Evolutionary conservation across 64 coral and sea anemone genomes (phyloP), one percentile per base, ranked within the genome.

Genomic region (Actinia equina): DNA sequence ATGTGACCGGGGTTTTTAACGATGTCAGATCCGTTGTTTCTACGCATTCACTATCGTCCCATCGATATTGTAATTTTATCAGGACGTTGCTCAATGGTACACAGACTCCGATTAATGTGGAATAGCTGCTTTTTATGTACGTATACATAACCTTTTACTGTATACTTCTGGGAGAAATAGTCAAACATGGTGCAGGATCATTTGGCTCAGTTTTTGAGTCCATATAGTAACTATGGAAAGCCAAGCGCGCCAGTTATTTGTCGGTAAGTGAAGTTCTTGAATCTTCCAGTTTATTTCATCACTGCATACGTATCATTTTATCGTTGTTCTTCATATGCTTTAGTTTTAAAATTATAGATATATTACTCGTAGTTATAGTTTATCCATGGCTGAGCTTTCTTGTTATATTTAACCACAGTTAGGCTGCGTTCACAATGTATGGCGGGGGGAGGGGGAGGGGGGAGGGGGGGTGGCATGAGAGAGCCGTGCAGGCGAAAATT

Each of bases 11-110:
- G n/a, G 69, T 37, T 71, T 11, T 71, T 27, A 65, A 71, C 69
- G 69, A 71, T 41, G 69, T 71, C 69, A 71, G 69, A 71, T 71
- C 69, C 69, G 69, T 71, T 71, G 69, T 19, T 30, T 71, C 23
- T 71, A 71, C 69, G 69, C 69, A 71, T 71, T 71, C 69, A 71
- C 69, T 71, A 37, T 71, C 23, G 25, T 41, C 11, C 69, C 25
- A 71, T 71, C 26, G 12, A 37, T 71, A 57, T 57, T 57, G 15
- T 57, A 71, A 71, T 71, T 71, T 71, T 71, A 14, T 1, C 69
- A 26, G 69, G 26, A 71, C n/a, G 26, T 71, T 71, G 69, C 69
- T 30, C 69, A 71, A 71, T 71, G 25, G 3, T 71, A 26, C 26
- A 71, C 69, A 71, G n/a, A 71, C 69, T 71, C 14, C 14, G 69